Conservation (phyloP, 2,888 invertebrate genomes). For the Lottia scabra region DNA sequence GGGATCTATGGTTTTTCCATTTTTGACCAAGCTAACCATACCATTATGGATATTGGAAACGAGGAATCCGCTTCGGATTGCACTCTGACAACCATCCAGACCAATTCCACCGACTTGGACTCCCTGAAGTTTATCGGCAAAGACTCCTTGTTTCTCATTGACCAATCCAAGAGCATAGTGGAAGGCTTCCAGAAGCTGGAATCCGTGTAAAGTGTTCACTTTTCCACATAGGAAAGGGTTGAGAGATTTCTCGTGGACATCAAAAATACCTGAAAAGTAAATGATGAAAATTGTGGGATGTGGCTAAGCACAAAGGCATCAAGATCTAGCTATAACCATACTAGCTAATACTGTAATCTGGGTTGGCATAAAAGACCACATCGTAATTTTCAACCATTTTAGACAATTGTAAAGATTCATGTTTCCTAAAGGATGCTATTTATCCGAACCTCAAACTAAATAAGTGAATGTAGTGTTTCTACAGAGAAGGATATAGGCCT, state of each 20-base stretch:
- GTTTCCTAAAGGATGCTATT: too few species aligned
- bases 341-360: too few species aligned
- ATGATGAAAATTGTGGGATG: too few species aligned
- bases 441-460: too few species aligned
- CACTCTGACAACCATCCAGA: slow-evolving; percentile 60
- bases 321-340: too few species aligned
- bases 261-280: slow-evolving; percentile 57
- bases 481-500: too few species aligned
- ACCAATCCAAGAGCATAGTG: slow-evolving; percentile 60
- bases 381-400: too few species aligned
- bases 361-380: too few species aligned
- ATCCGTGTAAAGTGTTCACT: slow-evolving; percentile 58
- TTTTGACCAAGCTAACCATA: slow-evolving; percentile 37
- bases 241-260: slow-evolving; percentile 53
- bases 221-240: slow-evolving; percentile 58
- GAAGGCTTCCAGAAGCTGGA: slow-evolving; percentile 63
- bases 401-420: too few species aligned
- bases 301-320: too few species aligned
- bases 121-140: slow-evolving; percentile 50
- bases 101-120: slow-evolving; percentile 59
- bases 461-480: too few species aligned
- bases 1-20: slow-evolving; percentile 43
- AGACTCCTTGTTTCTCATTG: slow-evolving; percentile 58
- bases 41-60: slow-evolving; percentile 63
- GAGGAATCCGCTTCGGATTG: slow-evolving; percentile 54